phyloP scores from a whole-genome alignment of 2,113 vertebrate genomes.

The Ifrita kowaldi region DNA sequence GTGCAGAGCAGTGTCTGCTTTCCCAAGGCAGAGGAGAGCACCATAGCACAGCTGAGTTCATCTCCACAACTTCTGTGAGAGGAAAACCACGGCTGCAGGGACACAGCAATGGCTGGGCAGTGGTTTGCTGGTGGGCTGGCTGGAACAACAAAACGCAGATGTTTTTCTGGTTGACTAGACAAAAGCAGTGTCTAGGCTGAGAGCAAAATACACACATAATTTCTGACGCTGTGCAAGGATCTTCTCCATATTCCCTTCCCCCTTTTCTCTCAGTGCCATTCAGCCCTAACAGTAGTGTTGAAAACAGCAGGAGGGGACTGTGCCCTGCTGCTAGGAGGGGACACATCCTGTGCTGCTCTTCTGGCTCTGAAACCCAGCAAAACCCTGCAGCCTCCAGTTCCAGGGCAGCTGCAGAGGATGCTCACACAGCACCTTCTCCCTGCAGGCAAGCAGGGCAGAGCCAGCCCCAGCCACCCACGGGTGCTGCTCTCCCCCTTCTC shows the following conservation, averaged over 20 bases:
- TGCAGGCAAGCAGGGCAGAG: background rate
- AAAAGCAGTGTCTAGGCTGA: background rate
- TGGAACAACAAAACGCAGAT: background rate
- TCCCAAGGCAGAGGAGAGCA: background rate
- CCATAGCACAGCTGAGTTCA: background rate
- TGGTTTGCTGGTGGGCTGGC: background rate
- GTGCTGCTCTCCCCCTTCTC: background rate
- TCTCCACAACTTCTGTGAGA: background rate
- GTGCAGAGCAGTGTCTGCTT: background rate
- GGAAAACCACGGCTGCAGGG: background rate
- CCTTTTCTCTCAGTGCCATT: background rate
- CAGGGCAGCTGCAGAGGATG: background rate
- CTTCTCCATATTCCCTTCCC: accelerated
- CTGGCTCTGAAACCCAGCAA: background rate
- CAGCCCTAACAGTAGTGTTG: accelerated
- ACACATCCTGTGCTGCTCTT: background rate
- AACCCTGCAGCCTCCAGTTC: accelerated
- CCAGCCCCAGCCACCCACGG: background rate
- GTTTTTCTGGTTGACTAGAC: background rate
- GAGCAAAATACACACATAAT: background rate
- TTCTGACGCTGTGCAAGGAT: background rate
- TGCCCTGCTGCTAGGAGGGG: background rate
- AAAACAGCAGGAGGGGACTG: background rate
- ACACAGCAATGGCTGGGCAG: background rate
- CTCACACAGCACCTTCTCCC: background rate